Evolutionary conservation across 2,113 vertebrate genomes (phyloP).

Genomic region (Caranx ignobilis): DNA sequence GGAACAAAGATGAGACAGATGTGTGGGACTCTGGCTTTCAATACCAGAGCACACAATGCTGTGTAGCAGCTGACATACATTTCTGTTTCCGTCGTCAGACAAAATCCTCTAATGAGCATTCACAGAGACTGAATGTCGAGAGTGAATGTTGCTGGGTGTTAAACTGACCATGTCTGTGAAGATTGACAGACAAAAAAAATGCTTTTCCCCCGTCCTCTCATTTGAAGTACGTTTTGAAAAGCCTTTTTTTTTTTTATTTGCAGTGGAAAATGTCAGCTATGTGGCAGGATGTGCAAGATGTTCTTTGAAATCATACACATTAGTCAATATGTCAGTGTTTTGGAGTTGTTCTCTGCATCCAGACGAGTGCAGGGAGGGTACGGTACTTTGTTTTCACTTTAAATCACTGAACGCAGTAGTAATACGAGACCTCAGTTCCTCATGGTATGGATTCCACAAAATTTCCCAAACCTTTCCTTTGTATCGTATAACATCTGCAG

Average conservation of each 20-base stretch:
- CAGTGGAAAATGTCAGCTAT: neutral
- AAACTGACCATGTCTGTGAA: neutral
- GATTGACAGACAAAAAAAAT: neutral
- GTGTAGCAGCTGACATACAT: neutral
- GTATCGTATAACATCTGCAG: too few species aligned
- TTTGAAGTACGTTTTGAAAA: conserved; percentile 2
- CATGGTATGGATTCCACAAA: neutral
- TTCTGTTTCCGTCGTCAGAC: neutral
- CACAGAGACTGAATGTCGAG: neutral
- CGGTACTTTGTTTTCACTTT: neutral
- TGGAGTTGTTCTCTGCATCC: neutral
- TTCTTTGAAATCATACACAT: conserved; percentile 4
- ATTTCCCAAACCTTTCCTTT: neutral
- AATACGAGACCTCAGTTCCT: neutral
- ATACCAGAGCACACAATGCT: neutral
- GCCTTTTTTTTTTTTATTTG: neutral
- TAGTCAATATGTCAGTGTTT: neutral
- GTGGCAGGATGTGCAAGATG: neutral
- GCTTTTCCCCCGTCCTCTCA: neutral
- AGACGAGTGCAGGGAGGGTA: neutral
- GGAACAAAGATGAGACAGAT: neutral
- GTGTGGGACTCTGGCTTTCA: neutral
- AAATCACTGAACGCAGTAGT: neutral
- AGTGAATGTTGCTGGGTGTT: neutral
- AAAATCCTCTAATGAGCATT: neutral